Conservation (phyloP, 2,113 vertebrate species). For the Scartelaos histophorus region DNA sequence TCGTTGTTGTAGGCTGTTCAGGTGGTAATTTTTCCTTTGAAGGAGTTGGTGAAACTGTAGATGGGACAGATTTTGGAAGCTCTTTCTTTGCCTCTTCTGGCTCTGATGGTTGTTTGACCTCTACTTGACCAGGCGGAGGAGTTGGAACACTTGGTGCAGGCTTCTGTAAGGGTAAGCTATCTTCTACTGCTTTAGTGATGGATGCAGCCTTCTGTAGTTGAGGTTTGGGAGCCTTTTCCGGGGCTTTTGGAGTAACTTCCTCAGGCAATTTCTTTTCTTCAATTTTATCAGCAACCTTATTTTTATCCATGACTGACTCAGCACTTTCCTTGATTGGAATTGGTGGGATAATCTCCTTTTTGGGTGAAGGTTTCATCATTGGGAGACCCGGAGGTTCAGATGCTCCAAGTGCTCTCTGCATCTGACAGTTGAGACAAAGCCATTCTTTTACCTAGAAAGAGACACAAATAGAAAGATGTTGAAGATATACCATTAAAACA, state of each 20-base stretch:
- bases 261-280: constrained; percentile 25
- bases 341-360: constrained; percentile 61
- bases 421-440: constrained; percentile 94
- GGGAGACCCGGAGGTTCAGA: constrained; percentile 79
- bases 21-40: background rate
- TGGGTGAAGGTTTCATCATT: constrained; percentile 67
- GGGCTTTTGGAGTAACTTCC: constrained; percentile 24
- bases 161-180: constrained; percentile 34
- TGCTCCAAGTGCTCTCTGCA: constrained; percentile 86
- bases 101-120: background rate
- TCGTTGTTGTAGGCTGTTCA: background rate
- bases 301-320: constrained; percentile 31
- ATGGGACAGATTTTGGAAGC: constrained; percentile 30
- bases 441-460: constrained; percentile 83
- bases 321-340: constrained; percentile 23
- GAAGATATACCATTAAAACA: background rate
- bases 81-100: constrained; percentile 5
- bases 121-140: constrained; percentile 35
- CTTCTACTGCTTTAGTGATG: constrained; percentile 44
- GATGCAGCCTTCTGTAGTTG: constrained; percentile 52
- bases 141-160: constrained; percentile 65
- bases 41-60: background rate
- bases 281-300: constrained; percentile 12
- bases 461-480: constrained; percentile 7
- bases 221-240: constrained; percentile 37